Evolutionary conservation across 2,888 invertebrate species (phyloP).

Genomic region (Chymomyza caudatula): DNA sequence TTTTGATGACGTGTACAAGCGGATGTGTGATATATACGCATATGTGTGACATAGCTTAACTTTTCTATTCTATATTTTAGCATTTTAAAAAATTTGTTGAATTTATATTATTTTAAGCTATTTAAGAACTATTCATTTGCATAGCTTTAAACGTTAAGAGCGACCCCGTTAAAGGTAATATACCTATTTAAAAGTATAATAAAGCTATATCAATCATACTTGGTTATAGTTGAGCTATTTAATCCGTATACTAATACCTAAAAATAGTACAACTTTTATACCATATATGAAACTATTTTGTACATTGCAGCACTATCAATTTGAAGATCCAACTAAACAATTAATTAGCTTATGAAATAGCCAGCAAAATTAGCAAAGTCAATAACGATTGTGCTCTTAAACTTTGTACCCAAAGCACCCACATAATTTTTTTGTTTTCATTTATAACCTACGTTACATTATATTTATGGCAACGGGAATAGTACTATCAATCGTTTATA

Average conservation of each 20-base stretch:
- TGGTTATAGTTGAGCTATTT: too few relatives aligned
- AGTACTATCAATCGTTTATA: slow-evolving; percentile 2
- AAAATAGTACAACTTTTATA: too few relatives aligned
- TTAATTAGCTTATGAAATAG: not conserved
- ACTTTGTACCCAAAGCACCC: not conserved
- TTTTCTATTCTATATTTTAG: too few relatives aligned
- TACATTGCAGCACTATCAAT: not conserved
- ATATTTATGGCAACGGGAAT: not conserved
- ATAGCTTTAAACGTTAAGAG: too few relatives aligned
- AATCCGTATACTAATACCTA: too few relatives aligned
- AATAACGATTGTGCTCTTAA: not conserved
- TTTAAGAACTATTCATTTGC: too few relatives aligned
- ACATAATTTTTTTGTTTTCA: not conserved
- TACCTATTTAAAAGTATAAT: too few relatives aligned
- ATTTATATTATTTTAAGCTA: too few relatives aligned
- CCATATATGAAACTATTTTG: too few relatives aligned
- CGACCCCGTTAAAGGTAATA: too few relatives aligned
- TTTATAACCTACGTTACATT: not conserved
- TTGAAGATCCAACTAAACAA: not conserved
- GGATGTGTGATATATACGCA: not conserved
- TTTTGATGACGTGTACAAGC: not conserved
- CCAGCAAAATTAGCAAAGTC: not conserved
- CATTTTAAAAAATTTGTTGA: too few relatives aligned
- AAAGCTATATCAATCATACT: too few relatives aligned
- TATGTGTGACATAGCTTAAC: not conserved